Evolutionary conservation across 2,797 vertebrate species (phyloP).

Genomic region (Ispidina lecontei): DNA sequence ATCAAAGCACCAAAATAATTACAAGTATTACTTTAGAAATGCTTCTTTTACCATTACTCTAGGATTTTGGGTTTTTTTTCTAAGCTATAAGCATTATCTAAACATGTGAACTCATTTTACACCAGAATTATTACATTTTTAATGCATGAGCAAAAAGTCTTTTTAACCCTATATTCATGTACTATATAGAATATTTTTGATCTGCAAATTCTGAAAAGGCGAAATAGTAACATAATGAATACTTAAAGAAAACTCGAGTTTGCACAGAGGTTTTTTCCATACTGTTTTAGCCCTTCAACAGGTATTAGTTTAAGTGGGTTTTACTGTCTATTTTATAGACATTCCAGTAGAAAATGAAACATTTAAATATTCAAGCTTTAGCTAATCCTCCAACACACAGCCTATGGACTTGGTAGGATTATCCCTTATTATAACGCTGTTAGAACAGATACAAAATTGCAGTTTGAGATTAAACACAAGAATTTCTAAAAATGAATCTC

Average conservation of each 20-base stretch:
- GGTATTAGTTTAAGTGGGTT: conserved; percentile 69
- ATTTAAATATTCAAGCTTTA: conserved; percentile 74
- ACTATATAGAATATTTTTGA: neutral
- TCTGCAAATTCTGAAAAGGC: neutral
- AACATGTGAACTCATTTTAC: neutral
- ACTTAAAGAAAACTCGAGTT: neutral
- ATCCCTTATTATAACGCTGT: conserved; percentile 70
- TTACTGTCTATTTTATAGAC: conserved; percentile 67
- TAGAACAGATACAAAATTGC: conserved; percentile 70
- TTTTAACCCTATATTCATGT: neutral
- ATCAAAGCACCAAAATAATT: neutral
- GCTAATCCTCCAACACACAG: conserved; percentile 71
- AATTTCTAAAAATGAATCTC: conserved; percentile 45
- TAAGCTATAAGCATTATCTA: neutral
- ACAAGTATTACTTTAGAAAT: neutral
- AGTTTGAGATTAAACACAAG: conserved; percentile 56
- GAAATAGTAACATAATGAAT: neutral
- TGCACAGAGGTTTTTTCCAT: neutral
- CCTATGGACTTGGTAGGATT: conserved; percentile 72
- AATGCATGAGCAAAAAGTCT: neutral
- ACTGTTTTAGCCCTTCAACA: conserved; percentile 63
- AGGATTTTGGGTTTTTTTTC: neutral
- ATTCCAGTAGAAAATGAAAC: conserved; percentile 67
- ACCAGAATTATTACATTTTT: neutral
- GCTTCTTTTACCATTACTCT: neutral